phyloP scores from a whole-genome alignment of 2,113 vertebrate genomes.

The Polypterus bichir region DNA sequence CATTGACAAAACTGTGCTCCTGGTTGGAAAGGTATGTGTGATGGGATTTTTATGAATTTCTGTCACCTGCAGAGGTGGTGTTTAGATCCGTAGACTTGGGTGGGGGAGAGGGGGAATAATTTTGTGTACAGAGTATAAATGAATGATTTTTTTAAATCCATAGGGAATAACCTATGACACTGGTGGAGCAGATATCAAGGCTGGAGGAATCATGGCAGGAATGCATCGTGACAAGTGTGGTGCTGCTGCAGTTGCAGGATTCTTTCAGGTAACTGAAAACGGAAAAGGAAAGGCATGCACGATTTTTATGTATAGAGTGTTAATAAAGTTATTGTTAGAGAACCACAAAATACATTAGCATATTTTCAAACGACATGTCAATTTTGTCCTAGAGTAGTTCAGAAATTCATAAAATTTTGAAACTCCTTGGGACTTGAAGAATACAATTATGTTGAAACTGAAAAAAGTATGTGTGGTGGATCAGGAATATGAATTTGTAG shows the following conservation, averaged over 20 bases:
- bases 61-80: too few relatives aligned
- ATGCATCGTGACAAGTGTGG: constrained; percentile 73
- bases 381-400: too few relatives aligned
- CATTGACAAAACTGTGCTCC: constrained; percentile 46
- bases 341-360: too few relatives aligned
- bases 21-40: constrained; percentile 56
- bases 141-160: neutral
- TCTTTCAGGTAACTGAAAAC: constrained; percentile 47
- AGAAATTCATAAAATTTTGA: too few relatives aligned
- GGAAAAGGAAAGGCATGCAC: too few relatives aligned
- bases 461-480: neutral
- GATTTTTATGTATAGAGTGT: too few relatives aligned
- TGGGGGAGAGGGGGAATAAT: too few relatives aligned
- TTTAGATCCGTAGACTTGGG: too few relatives aligned
- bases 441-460: too few relatives aligned
- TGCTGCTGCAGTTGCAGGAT: constrained; percentile 57
- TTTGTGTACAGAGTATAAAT: neutral
- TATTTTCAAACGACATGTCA: too few relatives aligned
- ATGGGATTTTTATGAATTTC: neutral
- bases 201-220: constrained; percentile 59
- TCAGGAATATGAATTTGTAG: neutral
- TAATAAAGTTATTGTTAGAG: too few relatives aligned
- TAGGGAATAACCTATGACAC: constrained; percentile 68
- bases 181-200: constrained; percentile 64
- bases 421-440: too few relatives aligned